Percentiles rank a stretch among this genome's conserved stretches.
These are phyloP conservation scores for Amblyjoppa fuscipennis DNA, from an alignment of 2,888 invertebrate genomes.

Conservation along the genomic window DNA sequence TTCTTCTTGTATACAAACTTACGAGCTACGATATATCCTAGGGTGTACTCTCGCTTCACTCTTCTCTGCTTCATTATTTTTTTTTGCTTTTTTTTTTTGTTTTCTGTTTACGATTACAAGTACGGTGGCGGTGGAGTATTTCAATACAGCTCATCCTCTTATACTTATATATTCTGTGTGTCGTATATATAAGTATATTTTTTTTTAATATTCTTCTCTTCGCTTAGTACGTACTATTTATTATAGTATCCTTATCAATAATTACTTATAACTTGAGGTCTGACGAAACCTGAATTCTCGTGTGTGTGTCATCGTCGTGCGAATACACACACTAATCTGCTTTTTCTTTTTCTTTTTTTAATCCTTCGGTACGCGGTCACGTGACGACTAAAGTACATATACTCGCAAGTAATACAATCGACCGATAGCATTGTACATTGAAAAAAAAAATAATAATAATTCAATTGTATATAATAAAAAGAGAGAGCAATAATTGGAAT, in stretches of 20 bases:
- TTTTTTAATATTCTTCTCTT: constrained; percentile 75
- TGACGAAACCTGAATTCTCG: constrained; percentile 83
- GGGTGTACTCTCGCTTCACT: constrained; percentile 76
- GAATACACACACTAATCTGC: constrained; percentile 36
- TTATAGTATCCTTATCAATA: constrained; percentile 80
- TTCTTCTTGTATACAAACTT: constrained; percentile 84
- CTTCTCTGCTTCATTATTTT: constrained; percentile 37
- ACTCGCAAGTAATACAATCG: constrained; percentile 4
- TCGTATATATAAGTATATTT: constrained; percentile 66
- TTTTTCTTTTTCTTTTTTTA: background rate
- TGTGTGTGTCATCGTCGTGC: constrained; percentile 34
- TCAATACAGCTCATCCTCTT: constrained; percentile 80
- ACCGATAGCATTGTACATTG: constrained; percentile 4
- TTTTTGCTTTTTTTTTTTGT: constrained; percentile 62
- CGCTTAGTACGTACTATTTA: constrained; percentile 76
- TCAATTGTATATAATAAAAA: constrained; percentile 23
- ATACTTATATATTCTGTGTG: constrained; percentile 72
- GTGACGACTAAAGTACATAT: constrained; percentile 53
- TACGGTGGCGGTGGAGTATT: constrained; percentile 83
- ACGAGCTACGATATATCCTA: constrained; percentile 80
- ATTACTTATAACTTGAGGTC: constrained; percentile 82
- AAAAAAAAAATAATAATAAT: background rate
- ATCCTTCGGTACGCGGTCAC: constrained; percentile 54
- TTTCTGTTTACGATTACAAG: constrained; percentile 78
- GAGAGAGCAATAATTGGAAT: constrained; percentile 46